Base-by-base conservation (phyloP, 2,797 vertebrate genomes). In the Forpus xanthops region DNA sequence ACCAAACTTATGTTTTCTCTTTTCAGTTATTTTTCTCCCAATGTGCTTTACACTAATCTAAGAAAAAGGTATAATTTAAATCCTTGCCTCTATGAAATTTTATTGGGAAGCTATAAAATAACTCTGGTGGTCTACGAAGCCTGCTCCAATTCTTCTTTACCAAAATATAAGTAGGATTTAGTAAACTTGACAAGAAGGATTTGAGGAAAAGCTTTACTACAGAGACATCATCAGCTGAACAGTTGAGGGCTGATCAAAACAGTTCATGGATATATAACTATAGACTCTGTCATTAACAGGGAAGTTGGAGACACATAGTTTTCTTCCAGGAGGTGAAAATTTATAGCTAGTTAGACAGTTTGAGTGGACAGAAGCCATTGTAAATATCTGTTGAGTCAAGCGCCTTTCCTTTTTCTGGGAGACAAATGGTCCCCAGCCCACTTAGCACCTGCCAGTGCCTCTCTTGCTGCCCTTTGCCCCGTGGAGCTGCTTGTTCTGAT, bases 401-500 rank as follows among this genome's bases (percentile, higher is more conserved):
- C 50, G 70, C 8, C 31, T 21, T 49, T 81, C 85, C 73, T 90
- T 71, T 65, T 37, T 35, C 47, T 39, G 55, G 30, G 84, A 95
- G 93, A 92, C 93, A 96, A 95, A 94, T 96, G 94, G 94, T 92
- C 41, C 87, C 37, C 71, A 93, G 72, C 64, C 87, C 64, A 87
- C 61, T 96, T 93, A 96, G 89, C 96, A 96, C 96, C 96, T 97
- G 96, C 85, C 75, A 47, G n/a, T 79, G 87, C 74, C 77, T 56
- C 72, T 95, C 53, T 49, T 4, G 7, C 64, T 96, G 93, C 93
- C 90, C 93, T 97, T 96, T 96, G 93, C 82, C 94, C 91, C 39
- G 45, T 65, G 60, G 67, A 35, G 31, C 62, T 94, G 73, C 91
- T 93, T 82, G 61, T 68, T 87, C 89, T 93, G 85, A 84, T 5